Evolutionary conservation across 2,113 vertebrate species (phyloP).

Genomic region (Kryptolebias marmoratus): DNA sequence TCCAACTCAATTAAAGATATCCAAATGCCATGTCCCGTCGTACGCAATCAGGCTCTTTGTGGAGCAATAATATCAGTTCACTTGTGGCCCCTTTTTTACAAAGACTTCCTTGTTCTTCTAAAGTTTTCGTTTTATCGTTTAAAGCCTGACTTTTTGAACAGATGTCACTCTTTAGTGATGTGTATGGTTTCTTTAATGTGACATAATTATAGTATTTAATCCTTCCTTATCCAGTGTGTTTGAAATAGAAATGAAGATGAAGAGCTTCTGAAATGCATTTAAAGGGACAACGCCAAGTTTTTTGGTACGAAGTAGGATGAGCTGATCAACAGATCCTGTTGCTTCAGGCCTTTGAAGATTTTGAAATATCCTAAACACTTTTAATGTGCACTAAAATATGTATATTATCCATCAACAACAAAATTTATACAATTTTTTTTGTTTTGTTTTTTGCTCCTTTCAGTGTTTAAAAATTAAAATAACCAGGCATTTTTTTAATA

Average conservation of each 20-base stretch:
- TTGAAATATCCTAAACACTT: background rate
- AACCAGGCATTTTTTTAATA: no score
- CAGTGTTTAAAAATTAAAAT: no score
- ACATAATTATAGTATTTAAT: slow-evolving; percentile 73
- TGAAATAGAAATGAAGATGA: slow-evolving; percentile 71
- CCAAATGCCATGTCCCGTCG: slow-evolving; percentile 78
- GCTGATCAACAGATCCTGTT: background rate
- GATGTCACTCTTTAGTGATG: slow-evolving; percentile 68
- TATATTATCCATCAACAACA: background rate
- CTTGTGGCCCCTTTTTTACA: slow-evolving; percentile 64
- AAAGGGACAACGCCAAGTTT: slow-evolving; percentile 19
- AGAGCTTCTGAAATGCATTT: slow-evolving; percentile 43
- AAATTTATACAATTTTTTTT: no score
- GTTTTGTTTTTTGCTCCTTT: no score
- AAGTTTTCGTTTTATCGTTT: slow-evolving; percentile 80
- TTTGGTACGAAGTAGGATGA: background rate
- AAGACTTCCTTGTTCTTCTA: slow-evolving; percentile 71
- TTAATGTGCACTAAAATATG: background rate
- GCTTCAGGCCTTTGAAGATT: background rate
- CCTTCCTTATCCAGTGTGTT: slow-evolving; percentile 61
- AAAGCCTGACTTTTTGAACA: slow-evolving; percentile 67
- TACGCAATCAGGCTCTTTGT: slow-evolving; percentile 75
- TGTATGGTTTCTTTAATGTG: slow-evolving; percentile 63
- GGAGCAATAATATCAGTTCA: slow-evolving; percentile 73
- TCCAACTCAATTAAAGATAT: slow-evolving; percentile 84